A percentile compares a stretch with the other conserved stretches of the same genome.
phyloP scores from a whole-genome alignment of 2,888 invertebrate species.

The Drosophila pseudotakahashii region DNA sequence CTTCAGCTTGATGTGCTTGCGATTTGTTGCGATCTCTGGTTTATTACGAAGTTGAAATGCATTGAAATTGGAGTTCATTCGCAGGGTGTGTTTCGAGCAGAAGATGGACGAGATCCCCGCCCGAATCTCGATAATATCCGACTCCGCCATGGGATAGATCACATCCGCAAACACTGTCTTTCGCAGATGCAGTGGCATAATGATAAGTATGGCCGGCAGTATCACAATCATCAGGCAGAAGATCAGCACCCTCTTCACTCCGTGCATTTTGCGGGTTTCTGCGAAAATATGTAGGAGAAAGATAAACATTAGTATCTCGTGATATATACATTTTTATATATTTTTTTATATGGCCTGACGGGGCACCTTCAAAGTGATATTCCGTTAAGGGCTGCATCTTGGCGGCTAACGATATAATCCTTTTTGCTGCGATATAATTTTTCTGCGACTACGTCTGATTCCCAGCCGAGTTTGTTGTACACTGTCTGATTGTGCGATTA shows the following conservation, averaged over 20 bases:
- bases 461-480: constrained; percentile 29
- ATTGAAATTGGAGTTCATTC: constrained; percentile 90
- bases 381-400: constrained; percentile 72
- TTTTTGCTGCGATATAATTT: background rate
- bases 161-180: constrained; percentile 92
- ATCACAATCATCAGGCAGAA: constrained; percentile 92
- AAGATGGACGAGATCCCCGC: constrained; percentile 93
- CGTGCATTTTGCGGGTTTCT: constrained; percentile 91
- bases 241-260: constrained; percentile 90
- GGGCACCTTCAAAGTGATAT: constrained; percentile 81
- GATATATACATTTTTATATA: background rate
- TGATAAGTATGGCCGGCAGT: constrained; percentile 90
- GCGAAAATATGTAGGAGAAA: constrained; percentile 76
- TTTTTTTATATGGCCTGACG: constrained; percentile 1
- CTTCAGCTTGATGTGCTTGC: constrained; percentile 90
- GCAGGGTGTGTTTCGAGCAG: constrained; percentile 91
- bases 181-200: constrained; percentile 91
- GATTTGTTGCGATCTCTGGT: constrained; percentile 89
- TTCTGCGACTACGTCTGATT: constrained; percentile 33
- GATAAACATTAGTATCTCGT: constrained; percentile 16
- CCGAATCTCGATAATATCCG: constrained; percentile 92
- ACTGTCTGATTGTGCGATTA: constrained; percentile 66
- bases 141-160: constrained; percentile 91
- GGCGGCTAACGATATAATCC: background rate
- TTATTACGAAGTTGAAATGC: constrained; percentile 90